phyloP scores from a whole-genome alignment of 2,888 invertebrate genomes.

The Dorcus parallelipipedus region DNA sequence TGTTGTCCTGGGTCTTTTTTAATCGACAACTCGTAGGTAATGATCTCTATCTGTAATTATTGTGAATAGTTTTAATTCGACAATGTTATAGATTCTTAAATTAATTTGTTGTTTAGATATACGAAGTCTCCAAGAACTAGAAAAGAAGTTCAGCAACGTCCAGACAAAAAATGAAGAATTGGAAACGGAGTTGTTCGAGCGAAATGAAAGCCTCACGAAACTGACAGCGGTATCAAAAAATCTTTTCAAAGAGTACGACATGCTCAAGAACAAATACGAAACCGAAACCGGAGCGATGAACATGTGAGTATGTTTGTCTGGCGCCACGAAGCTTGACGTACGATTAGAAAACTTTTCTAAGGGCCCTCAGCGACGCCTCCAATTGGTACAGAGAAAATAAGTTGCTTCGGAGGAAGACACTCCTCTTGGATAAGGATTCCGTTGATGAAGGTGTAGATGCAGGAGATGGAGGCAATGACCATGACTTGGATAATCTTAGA shows the following conservation, averaged over 20 bases:
- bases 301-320: constrained; percentile 47
- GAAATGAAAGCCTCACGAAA: constrained; percentile 61
- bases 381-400: constrained; percentile 78
- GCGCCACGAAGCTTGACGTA: not conserved
- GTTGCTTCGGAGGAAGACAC: constrained; percentile 65
- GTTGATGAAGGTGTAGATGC: constrained; percentile 54
- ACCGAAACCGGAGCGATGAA: constrained; percentile 72
- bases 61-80: not conserved
- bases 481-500: constrained; percentile 66
- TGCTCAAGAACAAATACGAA: constrained; percentile 69
- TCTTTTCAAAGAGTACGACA: constrained; percentile 70
- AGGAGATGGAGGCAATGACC: constrained; percentile 55
- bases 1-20: not conserved
- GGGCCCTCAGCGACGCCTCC: constrained; percentile 66
- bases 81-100: constrained; percentile 5
- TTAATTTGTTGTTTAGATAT: constrained; percentile 47
- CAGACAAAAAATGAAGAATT: constrained; percentile 58
- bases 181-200: constrained; percentile 59
- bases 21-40: not conserved
- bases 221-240: constrained; percentile 65
- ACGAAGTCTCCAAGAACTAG: constrained; percentile 61
- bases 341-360: constrained; percentile 30
- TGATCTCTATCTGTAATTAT: not conserved
- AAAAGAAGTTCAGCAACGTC: constrained; percentile 59
- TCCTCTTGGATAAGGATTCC: constrained; percentile 57